phyloP scores from a whole-genome alignment of 2,888 invertebrate genomes.

The Megaustenia siamemsis region DNA sequence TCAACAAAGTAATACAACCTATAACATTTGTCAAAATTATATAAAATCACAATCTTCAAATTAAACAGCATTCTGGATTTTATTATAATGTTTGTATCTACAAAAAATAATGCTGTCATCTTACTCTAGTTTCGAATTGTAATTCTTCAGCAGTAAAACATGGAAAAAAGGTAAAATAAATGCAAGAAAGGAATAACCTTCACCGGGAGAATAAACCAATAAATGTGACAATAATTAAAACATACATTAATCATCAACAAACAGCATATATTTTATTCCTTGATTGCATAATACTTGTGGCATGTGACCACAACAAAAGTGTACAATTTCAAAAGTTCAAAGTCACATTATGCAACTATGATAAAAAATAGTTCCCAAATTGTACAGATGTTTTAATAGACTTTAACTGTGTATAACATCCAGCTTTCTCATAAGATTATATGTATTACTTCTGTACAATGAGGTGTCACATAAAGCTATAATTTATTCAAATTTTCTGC shows the following conservation, averaged over 20 bases:
- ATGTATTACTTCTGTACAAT: no score
- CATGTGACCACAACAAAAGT: no score
- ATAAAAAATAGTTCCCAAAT: no score
- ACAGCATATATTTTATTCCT: not conserved
- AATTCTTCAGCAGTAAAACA: not conserved
- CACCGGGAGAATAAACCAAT: not conserved
- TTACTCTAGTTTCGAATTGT: not conserved
- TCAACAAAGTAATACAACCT: not conserved
- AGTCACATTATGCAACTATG: no score
- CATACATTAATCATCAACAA: not conserved
- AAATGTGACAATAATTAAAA: not conserved
- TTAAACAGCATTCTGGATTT: not conserved
- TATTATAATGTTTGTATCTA: no score
- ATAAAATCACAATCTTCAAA: not conserved
- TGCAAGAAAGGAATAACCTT: not conserved
- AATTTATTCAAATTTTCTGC: no score
- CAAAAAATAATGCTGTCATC: not conserved
- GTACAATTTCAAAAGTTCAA: no score
- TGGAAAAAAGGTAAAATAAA: not conserved
- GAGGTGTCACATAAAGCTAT: no score
- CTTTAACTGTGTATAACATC: no score
- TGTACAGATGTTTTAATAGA: no score
- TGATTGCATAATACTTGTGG: no score
- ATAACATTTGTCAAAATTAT: not conserved
- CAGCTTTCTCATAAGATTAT: no score